Conservation (phyloP, 2,888 invertebrate species). For the Bombyx huttoni region DNA sequence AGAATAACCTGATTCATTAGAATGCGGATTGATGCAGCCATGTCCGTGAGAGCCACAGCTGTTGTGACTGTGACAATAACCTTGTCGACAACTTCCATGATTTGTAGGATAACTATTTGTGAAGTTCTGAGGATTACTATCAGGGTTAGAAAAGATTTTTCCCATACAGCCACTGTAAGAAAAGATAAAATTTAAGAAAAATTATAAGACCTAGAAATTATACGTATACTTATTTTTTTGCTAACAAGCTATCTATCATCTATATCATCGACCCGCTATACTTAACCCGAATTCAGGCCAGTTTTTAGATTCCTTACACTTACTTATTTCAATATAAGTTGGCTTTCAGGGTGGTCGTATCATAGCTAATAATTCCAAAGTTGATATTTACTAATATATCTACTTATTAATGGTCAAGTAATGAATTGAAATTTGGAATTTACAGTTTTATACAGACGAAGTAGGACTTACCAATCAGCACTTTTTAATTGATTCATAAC, state of each 20-base stretch:
- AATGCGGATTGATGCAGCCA: constrained; percentile 17
- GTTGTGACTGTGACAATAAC: constrained; percentile 23
- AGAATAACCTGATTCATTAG: constrained; percentile 24
- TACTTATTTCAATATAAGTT: too few relatives aligned
- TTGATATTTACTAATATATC: too few relatives aligned
- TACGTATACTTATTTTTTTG: too few relatives aligned
- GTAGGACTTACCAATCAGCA: constrained; percentile 50
- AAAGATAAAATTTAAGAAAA: neutral
- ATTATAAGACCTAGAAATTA: neutral
- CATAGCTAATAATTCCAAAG: too few relatives aligned
- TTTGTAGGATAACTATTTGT: constrained; percentile 17
- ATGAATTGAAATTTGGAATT: too few relatives aligned
- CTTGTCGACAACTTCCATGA: constrained; percentile 25
- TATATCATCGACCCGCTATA: too few relatives aligned
- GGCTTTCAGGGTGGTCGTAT: too few relatives aligned
- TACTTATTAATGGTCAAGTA: too few relatives aligned
- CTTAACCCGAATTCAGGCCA: too few relatives aligned
- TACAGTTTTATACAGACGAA: neutral
- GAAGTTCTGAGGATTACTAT: constrained; percentile 8
- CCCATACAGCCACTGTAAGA: constrained; percentile 59
- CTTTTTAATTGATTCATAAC: constrained; percentile 58
- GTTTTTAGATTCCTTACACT: too few relatives aligned
- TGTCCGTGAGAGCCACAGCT: constrained; percentile 7
- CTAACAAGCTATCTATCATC: too few relatives aligned
- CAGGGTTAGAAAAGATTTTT: constrained; percentile 42